phyloP scores from a whole-genome alignment of 2,888 invertebrate genomes.

The Andrena hattorfiana region DNA sequence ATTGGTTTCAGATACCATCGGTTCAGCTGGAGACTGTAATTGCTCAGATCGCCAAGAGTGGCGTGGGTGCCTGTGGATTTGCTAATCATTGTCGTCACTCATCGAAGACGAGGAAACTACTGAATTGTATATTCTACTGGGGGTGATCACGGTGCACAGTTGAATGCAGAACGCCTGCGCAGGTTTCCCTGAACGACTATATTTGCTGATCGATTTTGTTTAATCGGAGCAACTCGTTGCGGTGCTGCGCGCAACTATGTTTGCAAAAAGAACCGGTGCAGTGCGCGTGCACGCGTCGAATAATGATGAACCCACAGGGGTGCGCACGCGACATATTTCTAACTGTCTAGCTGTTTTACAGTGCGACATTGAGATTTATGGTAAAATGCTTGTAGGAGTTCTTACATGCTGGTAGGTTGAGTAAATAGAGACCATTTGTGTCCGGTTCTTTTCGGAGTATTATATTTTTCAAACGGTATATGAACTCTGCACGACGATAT shows the following conservation, averaged over 20 bases:
- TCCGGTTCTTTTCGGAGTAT: neutral
- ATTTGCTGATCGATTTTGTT: conserved; percentile 16
- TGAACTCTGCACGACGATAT: neutral
- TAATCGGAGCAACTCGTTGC: neutral
- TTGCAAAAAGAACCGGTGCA: neutral
- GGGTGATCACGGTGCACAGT: neutral
- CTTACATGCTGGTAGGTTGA: too few relatives aligned
- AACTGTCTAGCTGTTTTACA: too few relatives aligned
- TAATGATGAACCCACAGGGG: too few relatives aligned
- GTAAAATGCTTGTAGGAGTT: too few relatives aligned
- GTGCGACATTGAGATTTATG: too few relatives aligned
- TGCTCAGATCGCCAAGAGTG: neutral
- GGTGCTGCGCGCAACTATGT: neutral
- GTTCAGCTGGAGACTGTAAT: conserved; percentile 53
- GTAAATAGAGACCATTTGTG: too few relatives aligned
- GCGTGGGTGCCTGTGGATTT: neutral
- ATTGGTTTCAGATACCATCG: conserved; percentile 65
- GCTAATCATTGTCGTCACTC: neutral
- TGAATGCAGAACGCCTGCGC: conserved; percentile 2
- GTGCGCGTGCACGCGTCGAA: too few relatives aligned
- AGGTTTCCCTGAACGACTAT: neutral
- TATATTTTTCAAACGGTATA: neutral
- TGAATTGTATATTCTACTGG: neutral
- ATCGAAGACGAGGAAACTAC: neutral
- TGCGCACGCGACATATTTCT: too few relatives aligned